Percentiles rank a stretch among this genome's conserved stretches.
Conservation (phyloP, 92 coral and sea anemone genomes). For the Virgularia gustaviana region DNA sequence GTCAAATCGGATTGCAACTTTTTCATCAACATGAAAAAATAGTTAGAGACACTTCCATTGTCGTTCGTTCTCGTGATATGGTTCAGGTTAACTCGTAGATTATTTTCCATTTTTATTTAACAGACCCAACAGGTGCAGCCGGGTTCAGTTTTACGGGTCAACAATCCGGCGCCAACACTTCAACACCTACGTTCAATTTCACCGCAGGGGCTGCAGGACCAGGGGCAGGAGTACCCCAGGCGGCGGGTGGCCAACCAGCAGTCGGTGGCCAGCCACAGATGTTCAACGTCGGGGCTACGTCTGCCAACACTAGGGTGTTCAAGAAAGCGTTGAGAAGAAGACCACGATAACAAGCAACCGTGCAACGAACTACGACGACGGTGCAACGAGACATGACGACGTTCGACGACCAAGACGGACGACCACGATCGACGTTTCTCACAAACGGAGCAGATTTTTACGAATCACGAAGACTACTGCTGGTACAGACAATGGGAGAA, state of each 20-base stretch:
- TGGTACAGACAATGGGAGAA: no score
- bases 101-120: no score
- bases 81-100: no score
- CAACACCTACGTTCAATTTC: background rate
- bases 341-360: background rate
- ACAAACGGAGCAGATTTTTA: no score
- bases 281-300: conserved; percentile 2
- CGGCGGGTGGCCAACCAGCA: no score
- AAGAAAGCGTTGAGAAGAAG: background rate
- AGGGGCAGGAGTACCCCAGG: conserved; percentile 4
- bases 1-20: no score
- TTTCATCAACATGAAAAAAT: no score
- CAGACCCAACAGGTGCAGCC: background rate
- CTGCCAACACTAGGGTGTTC: background rate
- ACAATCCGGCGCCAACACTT: background rate
- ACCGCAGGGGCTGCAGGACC: background rate
- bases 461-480: no score
- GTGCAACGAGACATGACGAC: background rate
- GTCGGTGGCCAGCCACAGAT: background rate
- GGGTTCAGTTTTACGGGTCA: background rate
- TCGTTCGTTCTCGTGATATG: background rate
- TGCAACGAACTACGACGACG: background rate
- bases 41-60: background rate
- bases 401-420: no score
- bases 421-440: no score